Percentiles rank a stretch among this genome's conserved stretches.
These are phyloP conservation scores for Mus musculus DNA, from an alignment of 2,113 vertebrate species.

Conservation along the genomic window GRCm39 chr2:121833501-121834000, in stretches of 20 bases:
- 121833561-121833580: slow-evolving; percentile 48
- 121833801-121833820: slow-evolving; percentile 37
- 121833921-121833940: slow-evolving; percentile 51
- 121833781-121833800: not conserved
- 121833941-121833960: slow-evolving; percentile 54
- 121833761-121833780: not conserved
- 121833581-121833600: slow-evolving; percentile 12
- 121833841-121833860: not conserved
- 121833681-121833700: not conserved
- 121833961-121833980: slow-evolving; percentile 60
- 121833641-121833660: not conserved
- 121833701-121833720: not conserved
- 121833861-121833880: too few species aligned
- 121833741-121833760: not conserved
- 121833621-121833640: slow-evolving; percentile 28
- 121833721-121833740: not conserved
- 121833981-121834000: slow-evolving; percentile 71
- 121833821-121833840: not conserved
- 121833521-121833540: slow-evolving; percentile 41
- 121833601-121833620: slow-evolving; percentile 3
- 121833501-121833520: slow-evolving; percentile 52
- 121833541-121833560: not conserved
- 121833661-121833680: not conserved
- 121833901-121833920: slow-evolving; percentile 40
- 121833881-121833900: slow-evolving; percentile 35